Evolutionary conservation across 64 coral and sea anemone species (phyloP).

Genomic region (Anthopleura sola): DNA sequence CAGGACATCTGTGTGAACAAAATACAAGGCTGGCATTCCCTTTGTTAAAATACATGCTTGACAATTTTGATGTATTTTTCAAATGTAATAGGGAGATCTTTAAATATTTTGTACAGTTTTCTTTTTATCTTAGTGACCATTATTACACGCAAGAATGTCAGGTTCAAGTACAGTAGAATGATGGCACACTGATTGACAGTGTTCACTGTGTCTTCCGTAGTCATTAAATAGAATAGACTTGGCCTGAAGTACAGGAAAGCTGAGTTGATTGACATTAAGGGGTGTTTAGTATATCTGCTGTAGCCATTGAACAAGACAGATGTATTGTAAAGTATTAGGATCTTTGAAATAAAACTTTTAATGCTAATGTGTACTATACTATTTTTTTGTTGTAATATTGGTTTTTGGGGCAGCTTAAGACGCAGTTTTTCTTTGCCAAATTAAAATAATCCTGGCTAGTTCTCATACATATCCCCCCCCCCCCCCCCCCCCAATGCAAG

Average conservation of each 20-base stretch:
- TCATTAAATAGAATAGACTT: no score
- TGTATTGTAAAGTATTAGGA: neutral
- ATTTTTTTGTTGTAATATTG: neutral
- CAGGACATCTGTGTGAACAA: neutral
- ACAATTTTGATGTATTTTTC: neutral
- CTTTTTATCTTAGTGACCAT: neutral
- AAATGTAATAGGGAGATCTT: neutral
- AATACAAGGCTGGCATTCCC: neutral
- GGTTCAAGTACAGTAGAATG: neutral
- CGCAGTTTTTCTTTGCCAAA: neutral
- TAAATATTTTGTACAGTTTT: neutral
- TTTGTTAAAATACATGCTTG: no score
- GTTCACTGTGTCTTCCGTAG: neutral
- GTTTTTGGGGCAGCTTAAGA: neutral
- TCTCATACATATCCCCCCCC: no score
- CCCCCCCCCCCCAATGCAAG: no score
- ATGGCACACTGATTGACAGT: neutral
- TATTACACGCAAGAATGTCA: neutral
- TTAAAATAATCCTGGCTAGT: neutral
- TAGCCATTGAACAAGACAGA: neutral
- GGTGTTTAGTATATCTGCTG: neutral
- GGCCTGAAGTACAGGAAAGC: no score
- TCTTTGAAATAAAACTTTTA: slow-evolving; percentile 1
- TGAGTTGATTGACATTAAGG: no score
- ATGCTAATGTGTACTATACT: neutral